A percentile compares a stretch with the other conserved stretches of the same genome.
Evolutionary conservation across 2,888 invertebrate species (phyloP).

Genomic region (Conus canariensis): DNA sequence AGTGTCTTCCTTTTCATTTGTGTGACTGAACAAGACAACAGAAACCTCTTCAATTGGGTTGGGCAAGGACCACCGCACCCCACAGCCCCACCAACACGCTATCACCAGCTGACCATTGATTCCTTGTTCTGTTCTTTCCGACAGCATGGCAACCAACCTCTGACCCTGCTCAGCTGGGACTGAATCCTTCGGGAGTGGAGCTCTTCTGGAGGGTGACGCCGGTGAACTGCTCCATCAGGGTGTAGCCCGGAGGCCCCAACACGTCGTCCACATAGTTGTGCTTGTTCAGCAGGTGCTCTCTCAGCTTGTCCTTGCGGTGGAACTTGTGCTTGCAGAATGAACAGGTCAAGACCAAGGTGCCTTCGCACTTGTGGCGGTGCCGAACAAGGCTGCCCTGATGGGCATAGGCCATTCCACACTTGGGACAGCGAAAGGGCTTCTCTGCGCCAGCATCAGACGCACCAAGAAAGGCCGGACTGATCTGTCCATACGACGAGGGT

Average conservation of each 20-base stretch:
- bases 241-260: constrained; percentile 40
- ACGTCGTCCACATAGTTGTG: constrained; percentile 33
- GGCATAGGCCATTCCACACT: constrained; percentile 44
- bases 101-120: no score
- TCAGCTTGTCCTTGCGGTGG: constrained; percentile 34
- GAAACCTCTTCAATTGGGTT: no score
- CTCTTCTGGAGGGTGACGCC: background rate
- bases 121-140: no score
- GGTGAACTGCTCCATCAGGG: constrained; percentile 4
- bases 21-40: no score
- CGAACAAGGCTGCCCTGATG: constrained; percentile 45
- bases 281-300: constrained; percentile 34
- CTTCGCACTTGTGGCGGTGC: constrained; percentile 45
- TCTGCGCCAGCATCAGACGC: background rate
- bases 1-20: no score
- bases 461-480: background rate
- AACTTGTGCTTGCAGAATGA: constrained; percentile 25
- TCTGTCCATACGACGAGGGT: background rate
- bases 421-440: constrained; percentile 35
- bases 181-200: background rate
- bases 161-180: background rate
- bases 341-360: constrained; percentile 7
- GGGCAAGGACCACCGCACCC: no score
- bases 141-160: no score
- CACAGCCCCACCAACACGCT: no score